phyloP scores from a whole-genome alignment of 2,888 invertebrate genomes.

The Limnephilus marmoratus region DNA sequence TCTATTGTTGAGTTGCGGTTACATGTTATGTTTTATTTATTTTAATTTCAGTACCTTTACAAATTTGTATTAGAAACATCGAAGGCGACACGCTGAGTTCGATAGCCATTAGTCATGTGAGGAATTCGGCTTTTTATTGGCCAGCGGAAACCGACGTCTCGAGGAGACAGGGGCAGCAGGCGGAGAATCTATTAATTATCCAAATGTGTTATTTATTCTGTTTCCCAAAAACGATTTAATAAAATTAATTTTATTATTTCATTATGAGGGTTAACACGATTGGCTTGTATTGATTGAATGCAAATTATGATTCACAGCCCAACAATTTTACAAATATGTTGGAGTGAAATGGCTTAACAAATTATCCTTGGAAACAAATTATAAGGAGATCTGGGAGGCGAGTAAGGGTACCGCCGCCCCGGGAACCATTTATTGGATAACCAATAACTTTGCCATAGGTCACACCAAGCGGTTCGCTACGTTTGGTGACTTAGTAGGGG shows the following conservation, averaged over 20 bases:
- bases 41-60: constrained; percentile 44
- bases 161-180: constrained; percentile 38
- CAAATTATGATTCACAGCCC: background rate
- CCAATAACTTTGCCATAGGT: too few species aligned
- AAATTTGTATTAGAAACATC: constrained; percentile 63
- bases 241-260: background rate
- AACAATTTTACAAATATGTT: too few species aligned
- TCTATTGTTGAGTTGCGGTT: constrained; percentile 15
- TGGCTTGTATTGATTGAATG: background rate
- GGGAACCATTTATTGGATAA: too few species aligned
- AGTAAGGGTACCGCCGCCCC: too few species aligned
- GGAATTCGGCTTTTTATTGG: constrained; percentile 55
- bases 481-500: too few species aligned
- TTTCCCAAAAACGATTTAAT: background rate
- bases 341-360: too few species aligned
- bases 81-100: constrained; percentile 64
- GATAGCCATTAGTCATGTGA: constrained; percentile 63
- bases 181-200: constrained; percentile 35
- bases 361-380: too few species aligned
- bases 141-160: constrained; percentile 20
- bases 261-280: background rate
- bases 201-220: constrained; percentile 31
- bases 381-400: too few species aligned
- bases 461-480: too few species aligned
- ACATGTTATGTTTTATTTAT: background rate